Conservation (phyloP, 2,888 invertebrate species). For the Cylindroiulus punctatus region DNA sequence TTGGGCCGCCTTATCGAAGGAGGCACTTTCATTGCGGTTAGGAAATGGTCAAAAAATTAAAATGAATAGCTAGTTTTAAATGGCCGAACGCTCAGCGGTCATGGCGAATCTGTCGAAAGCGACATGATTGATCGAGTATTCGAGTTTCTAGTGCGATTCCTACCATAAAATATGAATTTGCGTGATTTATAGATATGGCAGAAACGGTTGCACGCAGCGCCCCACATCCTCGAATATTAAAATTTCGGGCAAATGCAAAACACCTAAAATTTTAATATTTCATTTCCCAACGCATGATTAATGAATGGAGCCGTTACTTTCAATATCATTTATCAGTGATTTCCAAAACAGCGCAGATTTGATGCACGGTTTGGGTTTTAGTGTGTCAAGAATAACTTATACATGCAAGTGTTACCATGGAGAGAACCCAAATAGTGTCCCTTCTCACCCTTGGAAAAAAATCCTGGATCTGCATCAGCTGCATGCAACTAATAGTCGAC, state of each 20-base stretch:
- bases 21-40: not conserved
- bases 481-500: too few species aligned
- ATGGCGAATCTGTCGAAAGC: not conserved
- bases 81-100: constrained; percentile 30
- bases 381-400: too few species aligned
- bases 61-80: not conserved
- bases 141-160: not conserved
- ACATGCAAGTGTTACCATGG: too few species aligned
- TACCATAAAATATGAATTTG: constrained; percentile 11
- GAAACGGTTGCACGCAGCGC: not conserved
- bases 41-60: constrained; percentile 38
- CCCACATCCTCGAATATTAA: not conserved
- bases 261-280: not conserved
- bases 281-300: not conserved
- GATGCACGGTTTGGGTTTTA: too few species aligned
- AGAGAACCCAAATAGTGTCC: too few species aligned
- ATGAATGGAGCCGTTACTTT: not conserved
- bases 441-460: too few species aligned
- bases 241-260: not conserved
- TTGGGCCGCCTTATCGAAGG: not conserved
- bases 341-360: not conserved
- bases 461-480: too few species aligned
- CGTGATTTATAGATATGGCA: constrained; percentile 34
- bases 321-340: not conserved
- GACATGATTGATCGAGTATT: not conserved